Evolutionary conservation across 2,113 vertebrate genomes (phyloP).

Genomic region (Stigmatopora argus): DNA sequence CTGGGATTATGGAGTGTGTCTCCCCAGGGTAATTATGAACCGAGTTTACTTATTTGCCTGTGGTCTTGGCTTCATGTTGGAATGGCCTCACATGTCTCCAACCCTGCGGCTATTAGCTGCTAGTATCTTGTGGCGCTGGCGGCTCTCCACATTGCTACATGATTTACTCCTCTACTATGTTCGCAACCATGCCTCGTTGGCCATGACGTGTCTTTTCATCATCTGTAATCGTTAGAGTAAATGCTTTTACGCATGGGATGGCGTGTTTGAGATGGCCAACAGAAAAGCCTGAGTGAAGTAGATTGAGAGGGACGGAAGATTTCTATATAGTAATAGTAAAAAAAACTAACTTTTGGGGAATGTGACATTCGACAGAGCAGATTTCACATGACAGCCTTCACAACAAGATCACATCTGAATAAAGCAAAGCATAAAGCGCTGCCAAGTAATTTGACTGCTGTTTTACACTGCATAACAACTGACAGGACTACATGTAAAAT

Average conservation of each 20-base stretch:
- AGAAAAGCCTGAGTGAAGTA: neutral
- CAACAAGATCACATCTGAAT: neutral
- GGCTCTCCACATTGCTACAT: neutral
- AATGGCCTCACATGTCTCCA: neutral
- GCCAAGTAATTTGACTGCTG: neutral
- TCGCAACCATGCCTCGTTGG: neutral
- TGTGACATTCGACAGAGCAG: constrained; percentile 40
- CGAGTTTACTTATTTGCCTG: neutral
- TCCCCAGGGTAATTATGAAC: neutral
- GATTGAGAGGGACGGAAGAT: neutral
- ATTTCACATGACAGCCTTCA: constrained; percentile 33
- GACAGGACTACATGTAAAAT: neutral
- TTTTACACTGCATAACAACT: neutral
- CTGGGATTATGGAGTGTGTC: neutral
- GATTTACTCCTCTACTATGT: neutral
- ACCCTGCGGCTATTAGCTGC: neutral
- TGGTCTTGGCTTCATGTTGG: neutral
- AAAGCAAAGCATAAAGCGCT: constrained; percentile 9
- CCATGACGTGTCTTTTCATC: neutral
- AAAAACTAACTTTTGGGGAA: constrained; percentile 30
- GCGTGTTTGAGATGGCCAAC: neutral
- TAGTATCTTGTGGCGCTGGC: neutral
- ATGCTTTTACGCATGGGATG: neutral
- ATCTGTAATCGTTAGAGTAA: neutral
- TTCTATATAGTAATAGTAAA: constrained; percentile 1